phyloP scores from a whole-genome alignment of 2,113 vertebrate genomes.

The Enhydra lutris region DNA sequence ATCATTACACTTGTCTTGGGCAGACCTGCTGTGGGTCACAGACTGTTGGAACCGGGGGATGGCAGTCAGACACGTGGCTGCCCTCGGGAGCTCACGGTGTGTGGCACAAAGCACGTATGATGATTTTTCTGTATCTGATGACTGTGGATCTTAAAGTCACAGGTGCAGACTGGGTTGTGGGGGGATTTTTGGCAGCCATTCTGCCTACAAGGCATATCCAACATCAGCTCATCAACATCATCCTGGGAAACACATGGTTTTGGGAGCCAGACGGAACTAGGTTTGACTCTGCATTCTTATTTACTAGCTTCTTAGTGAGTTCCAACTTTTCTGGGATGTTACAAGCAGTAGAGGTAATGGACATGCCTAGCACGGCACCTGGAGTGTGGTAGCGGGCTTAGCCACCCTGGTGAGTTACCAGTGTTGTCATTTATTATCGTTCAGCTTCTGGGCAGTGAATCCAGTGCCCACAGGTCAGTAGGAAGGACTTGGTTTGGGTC shows the following conservation, averaged over 20 bases:
- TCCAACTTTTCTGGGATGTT: not conserved
- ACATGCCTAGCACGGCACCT: not conserved
- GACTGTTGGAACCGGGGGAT: not conserved
- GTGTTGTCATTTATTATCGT: not conserved
- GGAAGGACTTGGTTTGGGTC: not conserved
- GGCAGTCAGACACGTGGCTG: not conserved
- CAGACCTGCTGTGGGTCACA: not conserved
- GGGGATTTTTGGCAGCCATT: not conserved
- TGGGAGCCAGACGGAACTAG: not conserved
- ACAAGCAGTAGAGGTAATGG: not conserved
- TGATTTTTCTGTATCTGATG: not conserved
- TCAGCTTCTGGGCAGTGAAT: not conserved
- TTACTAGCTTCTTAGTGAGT: not conserved
- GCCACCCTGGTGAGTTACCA: not conserved
- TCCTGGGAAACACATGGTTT: not conserved
- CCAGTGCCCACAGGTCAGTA: not conserved
- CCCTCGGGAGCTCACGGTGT: not conserved
- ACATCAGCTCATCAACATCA: not conserved
- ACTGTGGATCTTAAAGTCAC: not conserved
- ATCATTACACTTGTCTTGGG: no score
- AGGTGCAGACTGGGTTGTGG: fast-evolving
- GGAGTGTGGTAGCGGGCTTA: not conserved
- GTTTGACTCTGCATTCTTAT: not conserved
- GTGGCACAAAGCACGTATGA: not conserved
- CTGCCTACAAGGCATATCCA: not conserved